Conservation (phyloP, 2,888 invertebrate genomes). For the Homarus gammarus region DNA sequence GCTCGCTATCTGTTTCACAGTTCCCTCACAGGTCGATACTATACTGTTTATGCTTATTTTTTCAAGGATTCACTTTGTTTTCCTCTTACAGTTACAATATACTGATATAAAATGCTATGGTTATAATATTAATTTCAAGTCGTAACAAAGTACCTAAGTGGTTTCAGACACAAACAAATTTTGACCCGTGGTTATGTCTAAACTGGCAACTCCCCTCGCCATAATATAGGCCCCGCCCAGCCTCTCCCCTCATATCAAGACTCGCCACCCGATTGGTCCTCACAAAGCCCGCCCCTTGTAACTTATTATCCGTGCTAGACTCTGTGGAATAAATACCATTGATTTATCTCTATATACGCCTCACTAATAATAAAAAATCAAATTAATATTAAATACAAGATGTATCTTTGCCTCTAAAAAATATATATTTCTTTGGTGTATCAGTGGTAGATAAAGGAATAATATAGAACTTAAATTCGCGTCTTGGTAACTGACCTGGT, state of each 20-base stretch:
- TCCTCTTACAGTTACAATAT: neutral
- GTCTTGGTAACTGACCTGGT: slow-evolving; percentile 3
- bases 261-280: slow-evolving; percentile 40
- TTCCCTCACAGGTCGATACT: neutral
- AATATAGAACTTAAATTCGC: neutral
- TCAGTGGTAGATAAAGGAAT: neutral
- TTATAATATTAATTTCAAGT: neutral
- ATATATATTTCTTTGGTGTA: neutral
- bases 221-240: slow-evolving; percentile 48
- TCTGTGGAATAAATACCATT: neutral
- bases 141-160: neutral
- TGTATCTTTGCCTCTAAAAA: too few species aligned
- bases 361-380: neutral
- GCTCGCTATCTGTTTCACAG: neutral
- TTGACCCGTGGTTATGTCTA: slow-evolving; percentile 1
- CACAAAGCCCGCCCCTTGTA: slow-evolving; percentile 60
- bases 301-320: slow-evolving; percentile 39
- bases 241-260: slow-evolving; percentile 61
- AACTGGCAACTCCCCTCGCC: slow-evolving; percentile 52
- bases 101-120: too few species aligned
- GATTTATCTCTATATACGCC: neutral
- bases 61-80: neutral
- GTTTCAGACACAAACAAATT: slow-evolving; percentile 2
- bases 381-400: neutral
- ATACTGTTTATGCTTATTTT: too few species aligned